Percentiles rank a stretch among this genome's conserved stretches.
Conservation (phyloP, 2,113 vertebrate species). For the Colossoma macropomum region DNA sequence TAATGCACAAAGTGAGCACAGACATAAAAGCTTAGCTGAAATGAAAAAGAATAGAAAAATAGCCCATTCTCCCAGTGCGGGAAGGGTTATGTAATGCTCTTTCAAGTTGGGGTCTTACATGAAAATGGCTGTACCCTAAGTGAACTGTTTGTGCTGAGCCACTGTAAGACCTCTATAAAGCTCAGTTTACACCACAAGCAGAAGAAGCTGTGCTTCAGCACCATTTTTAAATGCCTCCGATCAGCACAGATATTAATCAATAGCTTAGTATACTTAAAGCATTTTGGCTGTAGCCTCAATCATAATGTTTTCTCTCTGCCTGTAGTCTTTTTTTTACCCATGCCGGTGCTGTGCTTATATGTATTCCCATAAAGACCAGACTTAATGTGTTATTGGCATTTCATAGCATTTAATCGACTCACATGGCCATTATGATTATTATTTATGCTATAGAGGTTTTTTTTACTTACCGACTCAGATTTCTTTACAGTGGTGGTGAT, state of each 20-base stretch:
- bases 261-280: neutral
- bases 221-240: neutral
- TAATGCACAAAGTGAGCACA: neutral
- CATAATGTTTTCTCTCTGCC: neutral
- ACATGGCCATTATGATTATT: neutral
- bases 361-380: neutral
- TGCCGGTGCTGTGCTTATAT: neutral
- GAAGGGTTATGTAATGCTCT: conserved; percentile 17
- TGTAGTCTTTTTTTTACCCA: neutral
- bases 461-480: too few species aligned
- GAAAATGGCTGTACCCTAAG: neutral
- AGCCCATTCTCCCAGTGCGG: neutral
- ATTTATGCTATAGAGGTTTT: too few species aligned
- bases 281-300: neutral
- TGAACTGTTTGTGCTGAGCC: neutral
- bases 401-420: neutral
- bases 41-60: neutral
- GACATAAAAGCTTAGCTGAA: neutral
- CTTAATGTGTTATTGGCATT: neutral
- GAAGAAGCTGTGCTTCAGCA: conserved; percentile 4
- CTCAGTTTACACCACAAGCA: neutral
- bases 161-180: neutral
- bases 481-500: too few species aligned
- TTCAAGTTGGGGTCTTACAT: conserved; percentile 19
- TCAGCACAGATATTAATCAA: neutral